Base-by-base conservation (phyloP, 2,113 vertebrate genomes). In the Cebus imitator region DNA sequence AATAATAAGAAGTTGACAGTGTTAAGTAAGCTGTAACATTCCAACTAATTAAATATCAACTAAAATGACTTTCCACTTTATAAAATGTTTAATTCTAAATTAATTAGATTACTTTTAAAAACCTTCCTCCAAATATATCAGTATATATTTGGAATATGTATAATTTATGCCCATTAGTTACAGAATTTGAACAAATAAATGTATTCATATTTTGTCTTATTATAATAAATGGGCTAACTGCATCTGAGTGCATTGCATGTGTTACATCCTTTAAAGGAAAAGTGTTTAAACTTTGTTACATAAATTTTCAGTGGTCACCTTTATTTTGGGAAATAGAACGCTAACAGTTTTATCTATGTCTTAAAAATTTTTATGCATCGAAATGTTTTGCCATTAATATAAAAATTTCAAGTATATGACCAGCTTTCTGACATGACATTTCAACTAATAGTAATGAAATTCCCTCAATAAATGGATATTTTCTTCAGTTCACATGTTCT, bases 191-290 rank as follows among this genome's bases (percentile, higher is more conserved):
- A 61, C 4, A 80, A 93, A 82, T 43, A 45, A 55, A 95, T 95
- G 45, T 73, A 98, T 97, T 96, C 68, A 86, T 82, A 73, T 96
- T 98, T 98, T 97, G 86, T 79, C 66, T 97, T n/a, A 93, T 96
- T 87, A 80, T 79, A 96, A 86, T 95, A 96, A 97, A 96, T 98
- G 68, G 83, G 32, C 64, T 98, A 4, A 58, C 98, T 98, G 52
- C 78, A 97, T 97, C 73, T 96, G 45, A 83, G 70, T 88, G 57
- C 17, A 40, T 88, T 98, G 90, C 96, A 98, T 96, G 97, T 97
- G 97, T 68, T 75, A 83, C 96, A 95, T 70, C 58, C 21, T 57
- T 95, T 92, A 12, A 70, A 89, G 35, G 91, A 97, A 96, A 90
- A 43, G 45, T 95, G 66, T 98, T 95, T 95, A 96, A 81, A 82